Percentiles rank a stretch among this genome's conserved stretches.
phyloP scores from a whole-genome alignment of 2,888 invertebrate genomes.

The Parnassius orleans region DNA sequence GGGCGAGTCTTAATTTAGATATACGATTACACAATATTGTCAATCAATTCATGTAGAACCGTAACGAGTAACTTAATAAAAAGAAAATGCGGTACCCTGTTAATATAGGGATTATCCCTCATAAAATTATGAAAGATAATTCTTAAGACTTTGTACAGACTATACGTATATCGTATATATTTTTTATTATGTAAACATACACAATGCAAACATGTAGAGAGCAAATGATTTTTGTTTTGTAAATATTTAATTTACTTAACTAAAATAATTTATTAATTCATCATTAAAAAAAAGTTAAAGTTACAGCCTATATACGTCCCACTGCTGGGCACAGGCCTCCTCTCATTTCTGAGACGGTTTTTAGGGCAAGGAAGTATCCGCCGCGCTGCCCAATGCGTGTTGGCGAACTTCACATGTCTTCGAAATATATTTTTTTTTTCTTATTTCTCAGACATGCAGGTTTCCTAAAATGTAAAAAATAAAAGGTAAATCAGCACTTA shows the following conservation, averaged over 20 bases:
- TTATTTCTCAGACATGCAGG: no score
- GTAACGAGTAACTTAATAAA: conserved; percentile 38
- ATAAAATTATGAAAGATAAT: conserved; percentile 33
- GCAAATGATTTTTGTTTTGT: conserved; percentile 4
- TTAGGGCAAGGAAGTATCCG: no score
- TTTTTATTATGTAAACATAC: conserved; percentile 22
- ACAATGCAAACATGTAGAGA: not conserved
- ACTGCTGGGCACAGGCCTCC: no score
- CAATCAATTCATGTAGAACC: conserved; percentile 55
- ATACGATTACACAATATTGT: conserved; percentile 57
- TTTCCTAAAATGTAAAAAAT: no score
- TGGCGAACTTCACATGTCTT: no score
- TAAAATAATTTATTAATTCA: not conserved
- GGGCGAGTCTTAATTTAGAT: conserved; percentile 43
- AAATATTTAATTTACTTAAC: conserved; percentile 8
- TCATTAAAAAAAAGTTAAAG: no score
- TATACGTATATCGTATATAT: conserved; percentile 43
- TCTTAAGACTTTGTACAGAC: conserved; percentile 40
- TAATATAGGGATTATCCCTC: conserved; percentile 44
- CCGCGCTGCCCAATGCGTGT: no score
- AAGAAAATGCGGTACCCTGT: conserved; percentile 63
- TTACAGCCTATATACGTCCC: no score
- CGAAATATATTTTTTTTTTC: no score
- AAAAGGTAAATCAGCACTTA: no score
- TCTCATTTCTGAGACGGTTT: no score